phyloP scores from a whole-genome alignment of 2,888 invertebrate species.

The Melieria omissa region DNA sequence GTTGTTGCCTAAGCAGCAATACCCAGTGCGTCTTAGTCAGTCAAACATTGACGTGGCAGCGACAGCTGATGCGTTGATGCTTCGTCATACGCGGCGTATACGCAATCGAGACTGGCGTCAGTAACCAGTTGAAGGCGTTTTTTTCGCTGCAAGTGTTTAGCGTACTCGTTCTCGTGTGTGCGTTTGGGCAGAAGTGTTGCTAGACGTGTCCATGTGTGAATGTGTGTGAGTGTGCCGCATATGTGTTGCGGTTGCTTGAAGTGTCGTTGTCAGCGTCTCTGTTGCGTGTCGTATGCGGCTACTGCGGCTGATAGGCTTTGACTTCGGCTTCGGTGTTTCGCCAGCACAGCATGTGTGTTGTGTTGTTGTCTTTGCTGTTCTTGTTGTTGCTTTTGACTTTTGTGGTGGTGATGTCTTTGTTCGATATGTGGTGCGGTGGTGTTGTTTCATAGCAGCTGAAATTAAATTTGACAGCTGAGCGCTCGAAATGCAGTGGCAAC shows the following conservation, averaged over 20 bases:
- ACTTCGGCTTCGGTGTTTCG: neutral
- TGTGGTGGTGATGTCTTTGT: conserved; percentile 5
- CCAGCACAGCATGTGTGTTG: neutral
- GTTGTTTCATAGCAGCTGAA: conserved; percentile 10
- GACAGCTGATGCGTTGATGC: neutral
- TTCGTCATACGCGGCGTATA: neutral
- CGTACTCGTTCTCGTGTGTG: neutral
- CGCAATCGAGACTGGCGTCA: neutral
- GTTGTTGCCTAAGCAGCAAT: neutral
- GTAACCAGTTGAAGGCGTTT: neutral
- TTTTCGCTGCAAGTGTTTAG: neutral
- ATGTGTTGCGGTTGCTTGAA: neutral
- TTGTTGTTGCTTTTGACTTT: conserved; percentile 7
- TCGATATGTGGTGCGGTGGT: neutral
- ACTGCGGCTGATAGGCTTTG: neutral
- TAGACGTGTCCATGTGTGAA: neutral
- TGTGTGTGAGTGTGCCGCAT: neutral
- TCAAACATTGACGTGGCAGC: too few species aligned
- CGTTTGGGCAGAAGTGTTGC: neutral
- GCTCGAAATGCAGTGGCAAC: too few species aligned
- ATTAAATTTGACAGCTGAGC: conserved; percentile 26
- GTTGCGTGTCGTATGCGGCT: neutral
- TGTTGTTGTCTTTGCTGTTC: neutral
- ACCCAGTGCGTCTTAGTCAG: neutral
- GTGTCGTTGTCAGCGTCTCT: neutral